Base-by-base conservation (phyloP, 2,888 invertebrate species). In the Tenthredo livida region DNA sequence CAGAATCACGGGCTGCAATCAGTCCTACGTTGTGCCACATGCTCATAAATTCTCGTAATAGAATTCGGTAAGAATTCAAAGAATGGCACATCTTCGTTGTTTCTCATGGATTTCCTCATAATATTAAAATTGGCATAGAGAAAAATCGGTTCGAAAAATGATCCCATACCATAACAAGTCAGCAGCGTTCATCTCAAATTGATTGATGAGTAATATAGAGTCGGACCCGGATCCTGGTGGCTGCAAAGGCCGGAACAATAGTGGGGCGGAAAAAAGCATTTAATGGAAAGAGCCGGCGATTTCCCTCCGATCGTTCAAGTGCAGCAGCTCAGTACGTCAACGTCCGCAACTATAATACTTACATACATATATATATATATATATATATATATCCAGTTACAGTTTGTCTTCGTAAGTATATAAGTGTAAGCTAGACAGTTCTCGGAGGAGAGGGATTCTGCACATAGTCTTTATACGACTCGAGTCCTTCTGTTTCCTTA, bases 211-310 rank as follows among this genome's bases (percentile, higher is more conserved):
- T 65, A n/a, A 25, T 25, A 65, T 65, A 65, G 15, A 72, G n/a
- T 72, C 37, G 70, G n/a, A 73, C 72, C 72, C 72, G 72, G 72
- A 73, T 73, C 72, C 72, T 29, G 21, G 29, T 25, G 15, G 6
- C 33, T 43, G 25, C 40, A 73, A 43, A 29, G 72, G 72, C 72
- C 72, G 72, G 72, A 73, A 73, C 72, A 73, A 75, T 80, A 85
- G 80, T 82, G 86, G 54, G 73, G 86, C 84, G 86, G 83, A 61
- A 85, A 85, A 82, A 82, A 86, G 78, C 21, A n/a, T 80, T 58
- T 47, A 70, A 82, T 29, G 84, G 58, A 84, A 86, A 86, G 84
- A 86, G 85, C 70, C 50, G 61, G 84, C 85, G 85, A 85, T 87
- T 86, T 86, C 86, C 86, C 87, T 85, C 67, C 65, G 77, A 82